Percentiles rank a stretch among this genome's conserved stretches.
Conservation (phyloP, 2,113 vertebrate genomes). For the Cololabis saira region DNA sequence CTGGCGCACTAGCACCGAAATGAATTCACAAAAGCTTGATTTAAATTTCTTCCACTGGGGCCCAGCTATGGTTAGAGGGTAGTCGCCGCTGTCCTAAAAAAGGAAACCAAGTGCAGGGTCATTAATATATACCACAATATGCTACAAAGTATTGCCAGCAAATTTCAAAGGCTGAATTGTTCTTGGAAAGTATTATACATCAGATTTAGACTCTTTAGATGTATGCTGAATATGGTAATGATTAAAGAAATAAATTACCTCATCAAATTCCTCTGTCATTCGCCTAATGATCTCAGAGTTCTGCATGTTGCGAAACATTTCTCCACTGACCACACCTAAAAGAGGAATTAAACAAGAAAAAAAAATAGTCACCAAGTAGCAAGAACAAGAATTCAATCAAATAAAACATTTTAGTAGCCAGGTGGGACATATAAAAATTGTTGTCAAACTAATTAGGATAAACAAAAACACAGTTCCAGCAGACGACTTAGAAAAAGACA, state of each 20-base stretch:
- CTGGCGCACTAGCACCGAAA: constrained; percentile 94
- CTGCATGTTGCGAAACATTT: constrained; percentile 99
- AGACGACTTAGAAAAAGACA: not conserved
- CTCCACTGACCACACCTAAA: constrained; percentile 94
- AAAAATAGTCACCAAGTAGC: not conserved
- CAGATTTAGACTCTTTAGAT: not conserved
- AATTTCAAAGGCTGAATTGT: not conserved
- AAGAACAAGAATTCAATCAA: not conserved
- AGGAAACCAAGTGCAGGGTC: constrained; percentile 28
- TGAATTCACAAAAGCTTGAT: constrained; percentile 98
- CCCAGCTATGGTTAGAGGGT: constrained; percentile 97
- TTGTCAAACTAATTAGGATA: no score
- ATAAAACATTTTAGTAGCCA: not conserved
- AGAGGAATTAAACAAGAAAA: constrained; percentile 4
- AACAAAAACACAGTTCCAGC: no score
- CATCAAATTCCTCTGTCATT: constrained; percentile 99
- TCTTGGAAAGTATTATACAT: not conserved
- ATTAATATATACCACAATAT: not conserved
- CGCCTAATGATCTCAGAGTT: constrained; percentile 99
- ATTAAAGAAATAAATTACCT: constrained; percentile 83
- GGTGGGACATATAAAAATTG: no score
- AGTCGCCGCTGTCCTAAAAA: constrained; percentile 96
- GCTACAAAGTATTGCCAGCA: not conserved
- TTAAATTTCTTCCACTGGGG: constrained; percentile 99
- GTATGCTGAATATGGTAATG: no score